Evolutionary conservation across 1,140 invertebrate genomes (phyloP), one percentile per base, ranked within the genome.

Genomic region (Drosophila subpulchrella): DNA sequence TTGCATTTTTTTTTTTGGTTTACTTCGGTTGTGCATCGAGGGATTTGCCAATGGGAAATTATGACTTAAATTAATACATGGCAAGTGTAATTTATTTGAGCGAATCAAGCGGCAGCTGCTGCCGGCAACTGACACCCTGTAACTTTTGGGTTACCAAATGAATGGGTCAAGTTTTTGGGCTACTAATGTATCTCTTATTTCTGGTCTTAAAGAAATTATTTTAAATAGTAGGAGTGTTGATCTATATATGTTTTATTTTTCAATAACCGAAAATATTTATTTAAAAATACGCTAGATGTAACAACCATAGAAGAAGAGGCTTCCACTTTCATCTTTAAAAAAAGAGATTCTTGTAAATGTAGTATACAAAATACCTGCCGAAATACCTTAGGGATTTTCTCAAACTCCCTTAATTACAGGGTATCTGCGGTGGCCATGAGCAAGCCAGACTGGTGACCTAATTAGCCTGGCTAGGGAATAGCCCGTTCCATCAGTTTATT

Each of bases 41-140:
- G 79, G 79, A 81, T 78, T 81, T 81, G 74, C 48, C 73, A 50
- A 57, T 81, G 68, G 58, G 75, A 81, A 81, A 81, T 81, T 81
- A 81, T 81, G 68, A 77, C 74, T 77, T 66, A 60, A 81, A 81
- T 81, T 77, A 77, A 81, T 81, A 65, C 62, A 77, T 81, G 71
- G 75, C 54, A 68, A 81, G 71, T 73, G 53, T 50, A 77, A 81
- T 81, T 81, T 68, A 74, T 81, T 65, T 70, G 46, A 42, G 55
- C 12, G 44, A 34, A 46, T 75, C 48, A 27, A 56, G 13, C 30
- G 44, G 51, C 60, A 75, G 60, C 53, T 75, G 50, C 39, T 55
- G 53, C 46, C 60, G 13, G 5, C 6, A 8, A 7, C 15, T n/a
- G 15, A 73, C 59, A 50, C 39, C 44, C 68, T 56, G n/a, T 2